phyloP scores from a whole-genome alignment of 2,888 invertebrate species.

The Apamea epomidion region DNA sequence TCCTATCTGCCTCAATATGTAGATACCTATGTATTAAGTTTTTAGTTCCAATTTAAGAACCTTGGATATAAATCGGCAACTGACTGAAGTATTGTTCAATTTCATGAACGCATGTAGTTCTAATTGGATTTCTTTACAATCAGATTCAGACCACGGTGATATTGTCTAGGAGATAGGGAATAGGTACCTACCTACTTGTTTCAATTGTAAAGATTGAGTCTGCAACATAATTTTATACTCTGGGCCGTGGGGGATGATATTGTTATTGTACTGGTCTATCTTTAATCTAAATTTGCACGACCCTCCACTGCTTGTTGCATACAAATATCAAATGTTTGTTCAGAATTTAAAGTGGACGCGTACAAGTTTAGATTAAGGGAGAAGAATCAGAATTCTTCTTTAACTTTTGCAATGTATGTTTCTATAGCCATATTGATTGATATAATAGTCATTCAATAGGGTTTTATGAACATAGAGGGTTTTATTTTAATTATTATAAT shows the following conservation, averaged over 20 bases:
- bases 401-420: too few species aligned
- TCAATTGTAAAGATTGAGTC: background rate
- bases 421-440: too few species aligned
- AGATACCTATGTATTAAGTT: background rate
- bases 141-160: background rate
- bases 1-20: constrained; percentile 20
- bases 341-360: too few species aligned
- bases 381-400: too few species aligned
- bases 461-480: too few species aligned
- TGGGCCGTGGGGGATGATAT: background rate
- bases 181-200: background rate
- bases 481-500: too few species aligned
- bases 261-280: background rate
- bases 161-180: background rate
- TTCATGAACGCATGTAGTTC: background rate
- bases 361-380: too few species aligned
- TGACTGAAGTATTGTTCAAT: constrained; percentile 14
- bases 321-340: background rate
- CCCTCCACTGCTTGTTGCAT: background rate
- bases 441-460: too few species aligned
- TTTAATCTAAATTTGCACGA: background rate
- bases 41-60: constrained; percentile 31
- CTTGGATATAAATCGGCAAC: constrained; percentile 26
- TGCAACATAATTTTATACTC: background rate
- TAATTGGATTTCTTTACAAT: constrained; percentile 3